Conservation (phyloP, 2,113 vertebrate species). For the Mesitornis unicolor region DNA sequence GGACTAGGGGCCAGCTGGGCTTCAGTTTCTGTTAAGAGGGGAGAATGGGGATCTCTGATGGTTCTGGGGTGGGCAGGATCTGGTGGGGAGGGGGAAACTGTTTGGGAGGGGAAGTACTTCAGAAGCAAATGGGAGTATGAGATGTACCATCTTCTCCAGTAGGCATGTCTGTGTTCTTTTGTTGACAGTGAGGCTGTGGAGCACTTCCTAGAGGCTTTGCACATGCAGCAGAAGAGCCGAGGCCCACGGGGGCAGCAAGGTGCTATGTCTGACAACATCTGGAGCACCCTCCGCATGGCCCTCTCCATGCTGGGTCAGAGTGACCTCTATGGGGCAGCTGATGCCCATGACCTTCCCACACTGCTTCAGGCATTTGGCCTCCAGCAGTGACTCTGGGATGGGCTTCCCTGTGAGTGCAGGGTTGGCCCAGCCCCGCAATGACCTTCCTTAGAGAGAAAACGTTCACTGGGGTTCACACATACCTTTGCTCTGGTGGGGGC, state of each 20-base stretch:
- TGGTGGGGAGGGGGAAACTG: not conserved
- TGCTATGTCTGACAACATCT: slow-evolving; percentile 97
- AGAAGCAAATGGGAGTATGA: not conserved
- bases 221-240: slow-evolving; percentile 87
- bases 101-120: not conserved
- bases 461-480: not conserved
- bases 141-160: not conserved
- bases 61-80: not conserved
- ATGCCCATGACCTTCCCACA: slow-evolving; percentile 85
- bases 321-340: slow-evolving; percentile 88
- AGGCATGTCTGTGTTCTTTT: not conserved
- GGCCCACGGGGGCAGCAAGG: slow-evolving; percentile 70
- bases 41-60: not conserved
- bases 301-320: slow-evolving; percentile 98
- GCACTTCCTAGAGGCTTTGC: slow-evolving; percentile 95
- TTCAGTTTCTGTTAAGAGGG: not conserved
- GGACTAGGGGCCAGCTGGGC: not conserved
- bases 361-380: slow-evolving; percentile 88
- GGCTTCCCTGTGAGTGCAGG: slow-evolving; percentile 70
- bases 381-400: slow-evolving; percentile 80
- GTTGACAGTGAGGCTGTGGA: slow-evolving; percentile 92
- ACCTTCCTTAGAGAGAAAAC: slow-evolving; percentile 25
- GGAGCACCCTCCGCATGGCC: slow-evolving; percentile 96
- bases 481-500: not conserved
- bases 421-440: slow-evolving; percentile 24